These are phyloP conservation scores for Talpa occidentalis DNA, from an alignment of 2,113 vertebrate species.

Conservation along the genomic window DNA sequence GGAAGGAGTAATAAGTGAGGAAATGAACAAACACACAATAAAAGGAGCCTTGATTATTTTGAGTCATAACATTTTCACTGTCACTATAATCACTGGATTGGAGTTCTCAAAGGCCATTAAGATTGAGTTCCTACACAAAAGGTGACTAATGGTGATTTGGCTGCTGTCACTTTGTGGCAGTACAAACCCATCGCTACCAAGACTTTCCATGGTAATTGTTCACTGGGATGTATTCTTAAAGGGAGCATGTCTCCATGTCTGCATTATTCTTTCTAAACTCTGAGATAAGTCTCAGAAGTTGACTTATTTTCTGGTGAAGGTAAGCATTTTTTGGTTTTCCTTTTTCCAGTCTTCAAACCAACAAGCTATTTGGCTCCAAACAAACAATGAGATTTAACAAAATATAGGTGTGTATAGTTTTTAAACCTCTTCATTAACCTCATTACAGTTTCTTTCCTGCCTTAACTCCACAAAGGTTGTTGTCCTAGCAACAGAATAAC, in stretches of 20 bases:
- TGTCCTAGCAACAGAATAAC: not conserved
- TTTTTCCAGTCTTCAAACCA: not conserved
- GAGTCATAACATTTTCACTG: not conserved
- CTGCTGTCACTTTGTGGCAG: not conserved
- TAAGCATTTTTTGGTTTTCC: not conserved
- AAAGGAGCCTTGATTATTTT: not conserved
- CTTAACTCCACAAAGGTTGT: not conserved
- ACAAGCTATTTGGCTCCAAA: not conserved
- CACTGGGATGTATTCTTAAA: not conserved
- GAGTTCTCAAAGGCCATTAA: not conserved
- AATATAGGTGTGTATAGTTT: not conserved
- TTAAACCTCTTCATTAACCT: not conserved
- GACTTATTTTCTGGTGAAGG: not conserved
- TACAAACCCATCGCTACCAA: not conserved
- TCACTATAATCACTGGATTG: not conserved
- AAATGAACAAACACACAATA: not conserved
- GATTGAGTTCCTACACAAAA: not conserved
- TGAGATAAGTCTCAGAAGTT: not conserved
- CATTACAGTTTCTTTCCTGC: not conserved
- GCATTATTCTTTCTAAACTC: not conserved
- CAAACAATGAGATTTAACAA: not conserved
- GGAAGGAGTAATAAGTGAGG: not conserved
- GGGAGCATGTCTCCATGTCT: not conserved
- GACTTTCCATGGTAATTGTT: not conserved
- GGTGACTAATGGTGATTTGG: not conserved